These are phyloP conservation scores for Crax fasciolata DNA, from an alignment of 2,797 vertebrate genomes.

Conservation along the genomic window DNA sequence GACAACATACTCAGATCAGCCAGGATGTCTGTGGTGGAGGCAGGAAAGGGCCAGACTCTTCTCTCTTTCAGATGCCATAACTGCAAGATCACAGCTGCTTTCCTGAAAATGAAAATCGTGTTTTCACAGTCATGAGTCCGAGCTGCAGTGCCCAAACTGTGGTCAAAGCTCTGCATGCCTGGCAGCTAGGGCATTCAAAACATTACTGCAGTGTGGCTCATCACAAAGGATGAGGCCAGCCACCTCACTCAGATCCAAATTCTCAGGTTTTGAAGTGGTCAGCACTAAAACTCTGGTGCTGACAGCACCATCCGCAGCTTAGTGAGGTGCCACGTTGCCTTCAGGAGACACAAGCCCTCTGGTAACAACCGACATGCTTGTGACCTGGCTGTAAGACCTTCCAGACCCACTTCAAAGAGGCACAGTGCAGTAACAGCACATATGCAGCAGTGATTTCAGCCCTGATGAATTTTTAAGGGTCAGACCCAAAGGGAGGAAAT, in stretches of 20 bases:
- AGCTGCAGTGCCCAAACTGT: not conserved
- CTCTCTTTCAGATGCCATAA: not conserved
- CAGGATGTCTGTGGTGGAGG: not conserved
- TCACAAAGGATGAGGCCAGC: not conserved
- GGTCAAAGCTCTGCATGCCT: not conserved
- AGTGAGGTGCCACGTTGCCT: not conserved
- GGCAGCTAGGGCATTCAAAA: not conserved
- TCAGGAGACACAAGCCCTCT: not conserved
- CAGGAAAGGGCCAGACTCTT: not conserved
- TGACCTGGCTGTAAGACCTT: not conserved
- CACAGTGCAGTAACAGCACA: not conserved
- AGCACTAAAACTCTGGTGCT: not conserved
- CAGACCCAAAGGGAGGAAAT: not conserved
- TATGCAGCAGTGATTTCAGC: not conserved
- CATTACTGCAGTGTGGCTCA: not conserved
- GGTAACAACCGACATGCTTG: accelerated
- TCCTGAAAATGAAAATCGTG: not conserved
- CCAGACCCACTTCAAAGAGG: not conserved
- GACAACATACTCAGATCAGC: not conserved
- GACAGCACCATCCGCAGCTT: not conserved
- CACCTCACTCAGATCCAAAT: not conserved
- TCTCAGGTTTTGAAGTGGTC: not conserved
- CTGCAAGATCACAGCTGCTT: not conserved
- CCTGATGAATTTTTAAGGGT: not conserved
- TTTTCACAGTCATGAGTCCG: not conserved